Percentiles rank a stretch among this genome's conserved stretches.
Conservation (phyloP, 37 sponge, comb jelly and placozoan genomes). For the Haliclona indistincta region DNA sequence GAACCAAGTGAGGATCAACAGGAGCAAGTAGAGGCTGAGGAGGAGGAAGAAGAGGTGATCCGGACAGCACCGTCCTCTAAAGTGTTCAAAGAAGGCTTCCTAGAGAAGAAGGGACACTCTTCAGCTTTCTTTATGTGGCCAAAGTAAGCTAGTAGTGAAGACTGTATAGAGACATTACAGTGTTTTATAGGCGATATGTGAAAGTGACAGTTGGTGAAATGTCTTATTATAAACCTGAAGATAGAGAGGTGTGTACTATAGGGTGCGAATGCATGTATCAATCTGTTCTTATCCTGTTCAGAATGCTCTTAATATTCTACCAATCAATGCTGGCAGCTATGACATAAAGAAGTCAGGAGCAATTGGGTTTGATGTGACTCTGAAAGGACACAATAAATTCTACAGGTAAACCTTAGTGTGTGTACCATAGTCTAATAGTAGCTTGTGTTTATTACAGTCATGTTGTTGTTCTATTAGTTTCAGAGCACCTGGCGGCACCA, state of each 20-base stretch:
- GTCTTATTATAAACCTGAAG: slow-evolving; percentile 76
- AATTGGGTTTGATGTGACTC: slow-evolving; percentile 31
- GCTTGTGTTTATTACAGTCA: too few species aligned
- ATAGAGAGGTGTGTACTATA: slow-evolving; percentile 52
- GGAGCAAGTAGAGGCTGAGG: not conserved
- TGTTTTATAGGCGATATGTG: slow-evolving; percentile 54
- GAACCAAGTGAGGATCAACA: not conserved
- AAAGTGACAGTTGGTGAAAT: slow-evolving; percentile 69
- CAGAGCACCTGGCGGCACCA: slow-evolving; percentile 13
- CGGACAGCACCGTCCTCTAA: not conserved
- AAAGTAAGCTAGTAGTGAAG: slow-evolving; percentile 33
- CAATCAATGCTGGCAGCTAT: slow-evolving; percentile 35
- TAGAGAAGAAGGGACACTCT: slow-evolving; percentile 87
- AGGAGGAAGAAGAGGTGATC: not conserved
- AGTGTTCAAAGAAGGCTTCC: slow-evolving; percentile 70
- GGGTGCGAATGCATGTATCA: not conserved
- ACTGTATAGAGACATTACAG: not conserved
- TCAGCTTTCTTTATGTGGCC: slow-evolving; percentile 76
- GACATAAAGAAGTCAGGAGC: slow-evolving; percentile 33
- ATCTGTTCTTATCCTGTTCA: slow-evolving; percentile 5
- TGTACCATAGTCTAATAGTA: too few species aligned
- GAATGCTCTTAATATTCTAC: slow-evolving; percentile 82
- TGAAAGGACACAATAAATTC: slow-evolving; percentile 21
- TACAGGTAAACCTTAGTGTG: slow-evolving; percentile 54
- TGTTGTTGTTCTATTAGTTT: slow-evolving; percentile 22